Evolutionary conservation across 2,888 invertebrate species (phyloP).

Genomic region (Scaptomyza flava): DNA sequence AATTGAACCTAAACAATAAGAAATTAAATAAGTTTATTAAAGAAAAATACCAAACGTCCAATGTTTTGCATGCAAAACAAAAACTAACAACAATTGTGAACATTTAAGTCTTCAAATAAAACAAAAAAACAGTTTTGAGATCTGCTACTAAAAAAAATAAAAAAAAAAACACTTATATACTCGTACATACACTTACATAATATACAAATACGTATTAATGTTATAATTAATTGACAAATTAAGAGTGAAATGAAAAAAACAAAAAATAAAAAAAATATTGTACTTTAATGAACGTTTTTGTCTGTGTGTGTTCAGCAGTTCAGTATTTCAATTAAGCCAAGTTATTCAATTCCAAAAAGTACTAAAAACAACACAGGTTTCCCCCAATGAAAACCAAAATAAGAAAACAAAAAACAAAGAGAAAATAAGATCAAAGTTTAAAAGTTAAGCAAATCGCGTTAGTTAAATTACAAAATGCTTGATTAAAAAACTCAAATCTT

Average conservation of each 20-base stretch:
- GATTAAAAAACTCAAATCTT: slow-evolving; percentile 31
- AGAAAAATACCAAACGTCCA: slow-evolving; percentile 71
- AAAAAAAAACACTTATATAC: slow-evolving; percentile 27
- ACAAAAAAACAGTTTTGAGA: slow-evolving; percentile 40
- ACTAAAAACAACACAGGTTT: slow-evolving; percentile 65
- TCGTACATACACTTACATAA: slow-evolving; percentile 18
- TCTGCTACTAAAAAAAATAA: slow-evolving; percentile 26
- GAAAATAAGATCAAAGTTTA: slow-evolving; percentile 22
- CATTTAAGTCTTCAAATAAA: slow-evolving; percentile 68
- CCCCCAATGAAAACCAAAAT: slow-evolving; percentile 60
- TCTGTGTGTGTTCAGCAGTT: slow-evolving; percentile 71
- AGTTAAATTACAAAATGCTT: slow-evolving; percentile 49
- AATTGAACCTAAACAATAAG: slow-evolving; percentile 40
- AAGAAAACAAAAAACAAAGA: slow-evolving; percentile 14
- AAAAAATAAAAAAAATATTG: slow-evolving; percentile 19
- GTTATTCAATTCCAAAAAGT: slow-evolving; percentile 39
- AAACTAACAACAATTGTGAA: slow-evolving; percentile 75
- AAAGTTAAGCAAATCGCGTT: slow-evolving; percentile 27
- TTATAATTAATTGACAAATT: slow-evolving; percentile 28
- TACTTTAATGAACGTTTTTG: slow-evolving; percentile 43
- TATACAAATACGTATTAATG: slow-evolving; percentile 18
- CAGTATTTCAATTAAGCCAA: slow-evolving; percentile 80
- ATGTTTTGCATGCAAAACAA: slow-evolving; percentile 60
- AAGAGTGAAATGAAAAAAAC: slow-evolving; percentile 56
- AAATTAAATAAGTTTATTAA: slow-evolving; percentile 28